phyloP scores from a whole-genome alignment of 2,797 vertebrate species.

The Tolypeutes matacus region DNA sequence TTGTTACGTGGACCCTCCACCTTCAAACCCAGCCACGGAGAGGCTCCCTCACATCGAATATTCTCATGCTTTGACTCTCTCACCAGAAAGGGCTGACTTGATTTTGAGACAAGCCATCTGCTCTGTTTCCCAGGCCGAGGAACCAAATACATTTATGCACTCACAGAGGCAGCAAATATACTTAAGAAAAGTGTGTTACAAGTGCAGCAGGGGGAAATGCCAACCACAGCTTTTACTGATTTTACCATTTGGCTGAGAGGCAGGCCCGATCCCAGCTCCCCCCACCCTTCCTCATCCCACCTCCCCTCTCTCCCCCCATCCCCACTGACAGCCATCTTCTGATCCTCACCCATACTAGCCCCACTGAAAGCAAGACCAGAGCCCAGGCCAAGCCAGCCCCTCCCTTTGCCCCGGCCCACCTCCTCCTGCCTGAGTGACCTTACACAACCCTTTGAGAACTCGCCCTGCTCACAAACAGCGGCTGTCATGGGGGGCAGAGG shows the following conservation, averaged over 20 bases:
- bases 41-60: background rate
- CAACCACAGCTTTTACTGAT: background rate
- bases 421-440: constrained; percentile 2
- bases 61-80: background rate
- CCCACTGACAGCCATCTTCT: background rate
- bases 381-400: background rate
- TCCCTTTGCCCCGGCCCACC: constrained; percentile 18
- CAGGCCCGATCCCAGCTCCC: background rate
- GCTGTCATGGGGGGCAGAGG: background rate
- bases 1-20: background rate
- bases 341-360: background rate
- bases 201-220: background rate
- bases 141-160: background rate
- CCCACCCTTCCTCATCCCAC: background rate
- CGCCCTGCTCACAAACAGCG: background rate
- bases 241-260: background rate
- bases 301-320: background rate
- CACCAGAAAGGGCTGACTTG: background rate
- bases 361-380: background rate
- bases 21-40: background rate
- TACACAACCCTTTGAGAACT: background rate
- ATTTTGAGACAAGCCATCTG: background rate
- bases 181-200: background rate
- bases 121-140: background rate
- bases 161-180: constrained; percentile 3